Base-by-base conservation (phyloP, 2,113 vertebrate species). In the Gadus chalcogrammus region DNA sequence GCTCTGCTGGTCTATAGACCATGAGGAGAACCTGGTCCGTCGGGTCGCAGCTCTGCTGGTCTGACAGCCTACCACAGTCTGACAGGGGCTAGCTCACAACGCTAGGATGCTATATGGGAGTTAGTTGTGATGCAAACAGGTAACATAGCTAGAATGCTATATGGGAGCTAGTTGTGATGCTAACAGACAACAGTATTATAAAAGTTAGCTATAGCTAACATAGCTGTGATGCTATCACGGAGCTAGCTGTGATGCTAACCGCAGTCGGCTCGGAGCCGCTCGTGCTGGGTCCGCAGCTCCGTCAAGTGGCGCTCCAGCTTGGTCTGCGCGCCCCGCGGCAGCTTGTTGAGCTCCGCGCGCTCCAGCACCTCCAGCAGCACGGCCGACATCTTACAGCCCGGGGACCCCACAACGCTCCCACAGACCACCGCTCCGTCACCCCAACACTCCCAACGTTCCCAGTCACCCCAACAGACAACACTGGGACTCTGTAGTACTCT, bases 251-350 rank as follows among this genome's bases (percentile, higher is more conserved):
- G 42, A 48, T 48, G 82, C 94, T 81, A 65, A 99, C 97, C 97
- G 0, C 93, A 94, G 78, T 99, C 96, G 61, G 95, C 95, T 84
- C 94, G 94, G 73, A 93, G 92, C 7, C 94, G 93, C 87, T 98
- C 96, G 1, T 96, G 94, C 22, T 93, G 86, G 0, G 93, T 92
- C 66, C 96, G 95, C 70, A 97, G 94, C 27, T 97, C 96, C 0
- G 93, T 89, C 0, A 99, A 78, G 74, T 94, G 94, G 72, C 94
- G 95, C 78, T 98, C 97, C 1, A 98, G 87, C 72, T 98, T 98
- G 70, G 90, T 95, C 82, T 97, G 95, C 55, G 90, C 87, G 1
- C 90, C 87, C 87, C 95, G 96, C 0, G 95, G 94, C 24, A 98
- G 85, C 84, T 98, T 97, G 74, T 90, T 91, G 6, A 99, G 63